Conservation (phyloP, 2,888 invertebrate species). For the Argynnis bischoffii region DNA sequence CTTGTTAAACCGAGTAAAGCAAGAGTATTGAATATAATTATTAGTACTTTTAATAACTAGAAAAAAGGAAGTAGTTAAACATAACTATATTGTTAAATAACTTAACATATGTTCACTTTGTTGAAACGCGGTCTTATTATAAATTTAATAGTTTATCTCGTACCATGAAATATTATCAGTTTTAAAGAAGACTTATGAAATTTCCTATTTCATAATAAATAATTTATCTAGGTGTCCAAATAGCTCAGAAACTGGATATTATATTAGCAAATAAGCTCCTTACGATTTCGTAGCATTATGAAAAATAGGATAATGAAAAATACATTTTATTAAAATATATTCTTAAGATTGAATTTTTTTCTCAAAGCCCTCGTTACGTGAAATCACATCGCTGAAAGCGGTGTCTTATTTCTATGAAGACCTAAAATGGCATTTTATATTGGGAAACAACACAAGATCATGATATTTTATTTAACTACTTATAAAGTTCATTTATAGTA, state of each 20-base stretch:
- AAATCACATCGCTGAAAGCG: slow-evolving; percentile 22
- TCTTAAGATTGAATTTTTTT: slow-evolving; percentile 21
- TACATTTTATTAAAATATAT: slow-evolving; percentile 27
- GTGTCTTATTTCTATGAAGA: slow-evolving; percentile 16
- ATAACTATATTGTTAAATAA: background rate
- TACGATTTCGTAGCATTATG: slow-evolving; percentile 36
- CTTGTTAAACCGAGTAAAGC: too few species aligned
- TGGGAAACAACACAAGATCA: background rate
- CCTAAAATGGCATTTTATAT: background rate
- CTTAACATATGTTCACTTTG: slow-evolving; percentile 27
- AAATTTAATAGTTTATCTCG: slow-evolving; percentile 61
- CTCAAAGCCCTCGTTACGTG: slow-evolving; percentile 17
- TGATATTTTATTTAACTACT: too few species aligned
- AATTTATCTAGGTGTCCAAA: slow-evolving; percentile 55
- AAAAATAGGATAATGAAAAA: slow-evolving; percentile 31
- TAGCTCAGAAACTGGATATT: slow-evolving; percentile 58
- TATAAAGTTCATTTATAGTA: too few species aligned
- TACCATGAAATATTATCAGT: slow-evolving; percentile 65
- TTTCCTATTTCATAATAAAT: slow-evolving; percentile 49
- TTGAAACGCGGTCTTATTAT: slow-evolving; percentile 34
- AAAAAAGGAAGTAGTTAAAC: background rate
- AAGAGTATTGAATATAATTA: too few species aligned
- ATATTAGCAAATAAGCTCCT: slow-evolving; percentile 47
- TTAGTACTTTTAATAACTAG: background rate
- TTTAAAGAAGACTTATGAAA: slow-evolving; percentile 67